phyloP scores from a whole-genome alignment of 2,797 vertebrate species.

The Echeneis naucrates region DNA sequence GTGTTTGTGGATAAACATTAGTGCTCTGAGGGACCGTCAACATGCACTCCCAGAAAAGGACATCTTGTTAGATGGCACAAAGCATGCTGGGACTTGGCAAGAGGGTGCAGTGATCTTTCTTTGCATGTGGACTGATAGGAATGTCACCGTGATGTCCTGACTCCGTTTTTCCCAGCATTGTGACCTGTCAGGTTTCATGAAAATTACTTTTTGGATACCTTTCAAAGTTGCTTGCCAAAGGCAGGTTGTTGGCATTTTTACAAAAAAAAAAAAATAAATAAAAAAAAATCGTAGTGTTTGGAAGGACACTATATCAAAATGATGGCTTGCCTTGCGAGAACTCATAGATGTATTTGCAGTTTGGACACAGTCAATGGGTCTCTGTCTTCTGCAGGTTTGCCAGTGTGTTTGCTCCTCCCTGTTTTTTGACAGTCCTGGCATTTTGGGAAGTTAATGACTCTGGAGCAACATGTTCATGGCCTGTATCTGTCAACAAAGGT shows the following conservation, averaged over 20 bases:
- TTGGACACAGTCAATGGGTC: slow-evolving; percentile 60
- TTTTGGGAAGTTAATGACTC: slow-evolving; percentile 49
- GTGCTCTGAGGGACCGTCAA: slow-evolving; percentile 71
- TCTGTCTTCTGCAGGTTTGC: slow-evolving; percentile 47
- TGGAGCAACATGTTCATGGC: slow-evolving; percentile 27
- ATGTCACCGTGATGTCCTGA: slow-evolving; percentile 43
- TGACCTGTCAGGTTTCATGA: neutral
- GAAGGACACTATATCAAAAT: slow-evolving; percentile 22
- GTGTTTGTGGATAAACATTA: slow-evolving; percentile 81
- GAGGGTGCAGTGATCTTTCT: slow-evolving; percentile 46
- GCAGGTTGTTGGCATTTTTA: slow-evolving; percentile 43
- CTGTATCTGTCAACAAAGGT: slow-evolving; percentile 1
- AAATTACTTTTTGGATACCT: slow-evolving; percentile 13
- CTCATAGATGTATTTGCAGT: slow-evolving; percentile 49
- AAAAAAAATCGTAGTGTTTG: too few species aligned
- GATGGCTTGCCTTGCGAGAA: slow-evolving; percentile 33
- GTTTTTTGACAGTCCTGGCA: slow-evolving; percentile 48
- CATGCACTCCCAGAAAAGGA: slow-evolving; percentile 63
- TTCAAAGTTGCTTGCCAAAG: slow-evolving; percentile 10
- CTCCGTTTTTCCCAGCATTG: slow-evolving; percentile 50
- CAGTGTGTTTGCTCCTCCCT: slow-evolving; percentile 47
- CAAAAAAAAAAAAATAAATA: slow-evolving; percentile 18
- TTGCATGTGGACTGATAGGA: slow-evolving; percentile 17
- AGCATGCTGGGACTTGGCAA: slow-evolving; percentile 52
- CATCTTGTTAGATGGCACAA: slow-evolving; percentile 44